These are phyloP conservation scores for Malurus splendens DNA, from an alignment of 2,797 vertebrate species.

Conservation along the genomic window DNA sequence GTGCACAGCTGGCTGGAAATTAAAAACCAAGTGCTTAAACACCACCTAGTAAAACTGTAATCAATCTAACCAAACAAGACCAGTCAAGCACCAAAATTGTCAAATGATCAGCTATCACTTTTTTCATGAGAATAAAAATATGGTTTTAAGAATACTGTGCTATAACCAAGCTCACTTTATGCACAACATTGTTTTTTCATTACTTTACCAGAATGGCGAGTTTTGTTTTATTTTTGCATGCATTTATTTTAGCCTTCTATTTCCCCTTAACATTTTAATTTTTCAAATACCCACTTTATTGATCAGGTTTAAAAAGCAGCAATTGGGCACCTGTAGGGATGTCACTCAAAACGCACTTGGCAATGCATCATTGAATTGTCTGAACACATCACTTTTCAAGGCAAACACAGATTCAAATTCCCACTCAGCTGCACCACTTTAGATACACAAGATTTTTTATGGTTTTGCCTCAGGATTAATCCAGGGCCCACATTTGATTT, in stretches of 20 bases:
- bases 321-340: background rate
- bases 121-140: background rate
- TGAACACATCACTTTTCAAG: background rate
- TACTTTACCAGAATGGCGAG: fast-evolving
- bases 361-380: background rate
- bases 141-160: background rate
- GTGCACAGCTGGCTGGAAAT: background rate
- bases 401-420: background rate
- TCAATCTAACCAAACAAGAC: background rate
- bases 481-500: background rate
- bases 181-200: background rate
- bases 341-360: background rate
- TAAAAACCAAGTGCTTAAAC: background rate
- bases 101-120: background rate
- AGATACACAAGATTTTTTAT: background rate
- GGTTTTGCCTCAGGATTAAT: background rate
- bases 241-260: background rate
- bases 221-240: background rate
- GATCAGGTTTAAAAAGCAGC: background rate
- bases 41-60: background rate
- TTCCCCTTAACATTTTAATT: background rate
- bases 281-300: background rate
- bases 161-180: background rate
- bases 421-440: background rate
- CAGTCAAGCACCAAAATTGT: background rate